phyloP scores from a whole-genome alignment of 2,888 invertebrate genomes.

The Uloborus plumipes region DNA sequence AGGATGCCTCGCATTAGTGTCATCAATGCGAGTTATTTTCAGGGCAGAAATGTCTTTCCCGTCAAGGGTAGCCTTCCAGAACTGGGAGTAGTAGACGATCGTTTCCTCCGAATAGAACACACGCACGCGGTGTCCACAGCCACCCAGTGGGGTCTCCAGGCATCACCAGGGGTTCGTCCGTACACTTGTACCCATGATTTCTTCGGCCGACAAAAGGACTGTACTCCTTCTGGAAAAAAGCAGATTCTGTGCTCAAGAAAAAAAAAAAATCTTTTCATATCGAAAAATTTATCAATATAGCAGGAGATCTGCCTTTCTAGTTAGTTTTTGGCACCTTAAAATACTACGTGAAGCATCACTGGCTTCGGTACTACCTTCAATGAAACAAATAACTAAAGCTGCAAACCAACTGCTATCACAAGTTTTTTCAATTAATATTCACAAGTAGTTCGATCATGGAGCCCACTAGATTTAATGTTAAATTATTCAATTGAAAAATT shows the following conservation, averaged over 20 bases:
- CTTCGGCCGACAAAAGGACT: conserved; percentile 62
- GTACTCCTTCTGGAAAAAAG: conserved; percentile 32
- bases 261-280: not conserved
- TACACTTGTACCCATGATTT: conserved; percentile 65
- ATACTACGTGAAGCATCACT: too few relatives aligned
- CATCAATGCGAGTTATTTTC: not conserved
- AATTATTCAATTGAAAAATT: too few relatives aligned
- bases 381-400: too few relatives aligned
- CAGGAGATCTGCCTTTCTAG: too few relatives aligned
- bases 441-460: too few relatives aligned
- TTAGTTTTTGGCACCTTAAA: too few relatives aligned
- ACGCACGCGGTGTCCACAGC: conserved; percentile 65
- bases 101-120: conserved; percentile 50
- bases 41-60: conserved; percentile 51
- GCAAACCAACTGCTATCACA: too few relatives aligned
- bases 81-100: not conserved
- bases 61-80: conserved; percentile 32
- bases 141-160: conserved; percentile 65
- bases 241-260: not conserved
- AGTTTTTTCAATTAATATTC: too few relatives aligned
- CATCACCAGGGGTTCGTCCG: conserved; percentile 57
- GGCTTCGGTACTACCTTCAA: too few relatives aligned
- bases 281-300: too few relatives aligned
- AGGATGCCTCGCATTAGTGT: too few relatives aligned
- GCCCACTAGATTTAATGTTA: too few relatives aligned